Conservation (phyloP, 2,888 invertebrate genomes). For the Odontomyia ornata region DNA sequence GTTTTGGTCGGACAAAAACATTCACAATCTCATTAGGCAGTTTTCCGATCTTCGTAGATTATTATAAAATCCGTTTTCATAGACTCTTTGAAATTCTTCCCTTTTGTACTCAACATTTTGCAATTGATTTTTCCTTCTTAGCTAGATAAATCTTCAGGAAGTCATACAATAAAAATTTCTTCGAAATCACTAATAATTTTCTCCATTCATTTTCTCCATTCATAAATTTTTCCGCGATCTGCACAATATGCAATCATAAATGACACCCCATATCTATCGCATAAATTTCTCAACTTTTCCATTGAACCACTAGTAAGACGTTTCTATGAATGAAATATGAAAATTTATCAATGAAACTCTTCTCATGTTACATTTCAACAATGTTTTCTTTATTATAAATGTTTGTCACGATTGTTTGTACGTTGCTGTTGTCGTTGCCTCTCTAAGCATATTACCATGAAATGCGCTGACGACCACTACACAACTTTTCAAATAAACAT, state of each 20-base stretch:
- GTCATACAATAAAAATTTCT: too few relatives aligned
- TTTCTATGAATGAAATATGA: background rate
- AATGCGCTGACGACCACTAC: background rate
- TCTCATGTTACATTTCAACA: slow-evolving; percentile 1
- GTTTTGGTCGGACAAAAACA: too few relatives aligned
- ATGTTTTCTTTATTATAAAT: background rate
- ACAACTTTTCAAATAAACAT: too few relatives aligned
- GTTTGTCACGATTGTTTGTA: background rate
- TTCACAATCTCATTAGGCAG: too few relatives aligned
- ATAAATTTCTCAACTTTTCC: background rate
- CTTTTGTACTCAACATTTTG: too few relatives aligned
- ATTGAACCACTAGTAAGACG: background rate
- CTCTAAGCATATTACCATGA: background rate
- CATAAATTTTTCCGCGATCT: background rate
- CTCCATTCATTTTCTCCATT: too few relatives aligned
- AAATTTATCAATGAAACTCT: background rate
- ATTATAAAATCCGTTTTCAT: too few relatives aligned
- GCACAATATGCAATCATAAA: background rate
- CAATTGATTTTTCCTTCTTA: too few relatives aligned
- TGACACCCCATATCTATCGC: background rate
- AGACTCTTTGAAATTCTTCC: too few relatives aligned
- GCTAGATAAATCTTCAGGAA: too few relatives aligned
- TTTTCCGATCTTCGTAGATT: too few relatives aligned
- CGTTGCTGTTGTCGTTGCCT: background rate
- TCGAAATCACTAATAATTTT: too few relatives aligned